Conservation (phyloP, 2,113 vertebrate genomes). For the Rhizomys pruinosus region DNA sequence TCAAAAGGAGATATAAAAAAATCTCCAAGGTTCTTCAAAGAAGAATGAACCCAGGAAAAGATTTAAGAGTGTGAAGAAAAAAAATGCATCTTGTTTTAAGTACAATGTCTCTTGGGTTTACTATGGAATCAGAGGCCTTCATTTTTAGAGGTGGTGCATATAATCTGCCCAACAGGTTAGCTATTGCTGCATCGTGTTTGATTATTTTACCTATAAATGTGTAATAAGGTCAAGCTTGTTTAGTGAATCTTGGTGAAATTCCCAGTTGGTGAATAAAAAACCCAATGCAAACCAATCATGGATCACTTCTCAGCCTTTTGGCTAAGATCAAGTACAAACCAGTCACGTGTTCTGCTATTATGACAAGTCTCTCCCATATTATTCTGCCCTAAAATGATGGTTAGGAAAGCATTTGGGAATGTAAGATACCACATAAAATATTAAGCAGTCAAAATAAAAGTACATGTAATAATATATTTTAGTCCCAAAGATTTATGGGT, state of each 20-base stretch:
- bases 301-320: too few species aligned
- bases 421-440: not conserved
- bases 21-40: not conserved
- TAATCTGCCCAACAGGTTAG: not conserved
- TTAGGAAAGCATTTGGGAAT: slow-evolving; percentile 31
- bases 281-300: not conserved
- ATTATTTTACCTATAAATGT: not conserved
- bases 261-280: not conserved
- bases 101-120: not conserved
- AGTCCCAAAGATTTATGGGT: not conserved
- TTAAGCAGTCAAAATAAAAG: slow-evolving; percentile 46
- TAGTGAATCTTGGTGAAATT: not conserved
- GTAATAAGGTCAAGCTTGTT: not conserved
- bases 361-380: not conserved
- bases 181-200: not conserved
- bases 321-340: too few species aligned
- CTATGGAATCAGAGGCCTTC: slow-evolving; percentile 13
- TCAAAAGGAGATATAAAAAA: not conserved
- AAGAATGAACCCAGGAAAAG: not conserved
- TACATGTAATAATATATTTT: not conserved
- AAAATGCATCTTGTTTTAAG: slow-evolving; percentile 11
- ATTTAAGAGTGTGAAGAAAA: not conserved
- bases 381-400: not conserved
- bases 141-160: not conserved
- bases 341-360: not conserved